These are phyloP conservation scores for Odontesthes bonariensis DNA, from an alignment of 2,113 vertebrate genomes.

Conservation along the genomic window DNA sequence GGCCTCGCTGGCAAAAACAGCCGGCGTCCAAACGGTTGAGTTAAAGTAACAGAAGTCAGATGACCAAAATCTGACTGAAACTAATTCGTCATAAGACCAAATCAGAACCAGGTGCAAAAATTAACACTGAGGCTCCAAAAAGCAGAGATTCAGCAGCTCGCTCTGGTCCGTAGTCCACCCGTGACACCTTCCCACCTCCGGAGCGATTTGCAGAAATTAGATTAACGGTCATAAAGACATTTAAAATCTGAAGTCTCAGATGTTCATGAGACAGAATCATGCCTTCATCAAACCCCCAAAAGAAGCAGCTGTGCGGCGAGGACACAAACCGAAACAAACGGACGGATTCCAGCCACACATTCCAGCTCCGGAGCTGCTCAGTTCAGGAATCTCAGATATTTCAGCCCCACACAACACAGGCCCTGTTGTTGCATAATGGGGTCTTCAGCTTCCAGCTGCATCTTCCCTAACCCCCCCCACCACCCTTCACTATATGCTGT, in stretches of 20 bases:
- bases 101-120: background rate
- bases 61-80: background rate
- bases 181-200: too few relatives aligned
- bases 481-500: too few relatives aligned
- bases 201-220: too few relatives aligned
- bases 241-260: too few relatives aligned
- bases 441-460: background rate
- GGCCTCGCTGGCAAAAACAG: background rate
- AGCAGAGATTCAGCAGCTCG: too few relatives aligned
- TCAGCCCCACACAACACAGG: constrained; percentile 19
- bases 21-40: background rate
- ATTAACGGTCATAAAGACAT: too few relatives aligned
- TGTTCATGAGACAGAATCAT: too few relatives aligned
- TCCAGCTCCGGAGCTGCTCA: constrained; percentile 15
- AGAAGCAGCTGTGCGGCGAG: too few relatives aligned
- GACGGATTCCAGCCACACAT: constrained; percentile 25
- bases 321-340: background rate
- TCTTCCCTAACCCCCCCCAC: too few relatives aligned
- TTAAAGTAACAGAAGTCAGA: background rate
- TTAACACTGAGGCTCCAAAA: background rate
- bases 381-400: constrained; percentile 37
- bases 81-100: background rate
- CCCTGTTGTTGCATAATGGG: constrained; percentile 10
- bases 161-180: too few relatives aligned
- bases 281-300: too few relatives aligned